Evolutionary conservation across 2,113 vertebrate species (phyloP).

Genomic region (Psilopsiagon aurifrons): DNA sequence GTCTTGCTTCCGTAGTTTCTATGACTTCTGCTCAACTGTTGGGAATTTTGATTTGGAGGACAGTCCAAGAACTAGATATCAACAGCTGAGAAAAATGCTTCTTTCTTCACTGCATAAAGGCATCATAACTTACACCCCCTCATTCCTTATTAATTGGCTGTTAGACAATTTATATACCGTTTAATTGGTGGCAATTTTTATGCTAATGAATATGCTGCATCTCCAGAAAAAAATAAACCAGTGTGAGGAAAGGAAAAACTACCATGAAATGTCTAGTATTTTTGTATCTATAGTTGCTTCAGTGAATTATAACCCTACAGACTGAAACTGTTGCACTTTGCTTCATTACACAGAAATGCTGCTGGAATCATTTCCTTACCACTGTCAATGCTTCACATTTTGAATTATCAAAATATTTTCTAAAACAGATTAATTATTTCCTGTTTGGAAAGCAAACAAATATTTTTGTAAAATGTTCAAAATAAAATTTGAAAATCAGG

Average conservation of each 20-base stretch:
- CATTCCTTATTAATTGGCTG: constrained; percentile 8
- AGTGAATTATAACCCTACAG: neutral
- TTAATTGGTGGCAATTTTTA: constrained; percentile 7
- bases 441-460: neutral
- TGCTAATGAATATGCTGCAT: constrained; percentile 2
- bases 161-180: constrained; percentile 13
- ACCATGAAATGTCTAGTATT: neutral
- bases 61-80: neutral
- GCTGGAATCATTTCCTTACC: neutral
- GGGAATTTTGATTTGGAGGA: neutral
- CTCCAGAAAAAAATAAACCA: constrained; percentile 21
- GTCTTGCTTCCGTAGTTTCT: neutral
- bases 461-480: neutral
- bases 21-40: neutral
- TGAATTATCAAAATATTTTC: neutral
- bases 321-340: neutral
- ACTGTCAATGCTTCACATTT: neutral
- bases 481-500: neutral
- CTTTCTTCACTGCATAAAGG: neutral
- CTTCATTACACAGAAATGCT: neutral
- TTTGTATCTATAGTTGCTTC: neutral
- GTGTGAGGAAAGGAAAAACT: neutral
- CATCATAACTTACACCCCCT: neutral
- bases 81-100: neutral
- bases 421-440: neutral